Percentiles rank a stretch among this genome's conserved stretches.
These are phyloP conservation scores for Biston stratarius DNA, from an alignment of 2,888 invertebrate species.

Conservation along the genomic window DNA sequence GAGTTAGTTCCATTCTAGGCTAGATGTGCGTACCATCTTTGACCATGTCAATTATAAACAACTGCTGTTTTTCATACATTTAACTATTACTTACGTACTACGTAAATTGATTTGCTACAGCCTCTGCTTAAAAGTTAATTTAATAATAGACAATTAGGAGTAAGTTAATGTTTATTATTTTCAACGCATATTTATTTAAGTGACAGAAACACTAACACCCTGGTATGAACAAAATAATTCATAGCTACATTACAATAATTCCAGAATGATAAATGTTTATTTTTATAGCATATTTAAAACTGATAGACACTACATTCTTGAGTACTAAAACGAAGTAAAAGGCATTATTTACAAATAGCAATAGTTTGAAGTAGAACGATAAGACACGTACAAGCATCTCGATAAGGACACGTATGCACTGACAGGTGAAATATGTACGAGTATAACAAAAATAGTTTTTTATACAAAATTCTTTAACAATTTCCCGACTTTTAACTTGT, in stretches of 20 bases:
- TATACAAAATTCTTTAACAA: neutral
- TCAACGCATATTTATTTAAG: neutral
- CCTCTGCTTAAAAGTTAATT: too few species aligned
- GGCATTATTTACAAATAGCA: neutral
- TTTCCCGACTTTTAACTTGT: neutral
- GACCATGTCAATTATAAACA: too few species aligned
- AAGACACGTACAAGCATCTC: conserved; percentile 26
- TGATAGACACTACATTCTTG: neutral
- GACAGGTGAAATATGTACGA: conserved; percentile 20
- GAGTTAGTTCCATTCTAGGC: too few species aligned
- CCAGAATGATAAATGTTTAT: neutral
- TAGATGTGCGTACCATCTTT: too few species aligned
- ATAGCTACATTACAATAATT: neutral
- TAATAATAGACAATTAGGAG: too few species aligned
- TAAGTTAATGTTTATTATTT: neutral
- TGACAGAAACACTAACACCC: neutral
- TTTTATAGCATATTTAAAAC: neutral
- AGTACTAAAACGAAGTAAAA: neutral
- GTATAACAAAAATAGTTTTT: neutral
- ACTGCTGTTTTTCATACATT: too few species aligned
- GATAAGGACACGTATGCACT: conserved; percentile 25
- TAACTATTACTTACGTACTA: too few species aligned
- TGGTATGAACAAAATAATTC: neutral
- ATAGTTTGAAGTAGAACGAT: conserved; percentile 9
- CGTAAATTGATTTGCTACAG: too few species aligned